Percentiles rank a stretch among this genome's conserved stretches.
These are phyloP conservation scores for Gymnothorax reevesii DNA, from an alignment of 2,797 vertebrate genomes.

Conservation along the genomic window DNA sequence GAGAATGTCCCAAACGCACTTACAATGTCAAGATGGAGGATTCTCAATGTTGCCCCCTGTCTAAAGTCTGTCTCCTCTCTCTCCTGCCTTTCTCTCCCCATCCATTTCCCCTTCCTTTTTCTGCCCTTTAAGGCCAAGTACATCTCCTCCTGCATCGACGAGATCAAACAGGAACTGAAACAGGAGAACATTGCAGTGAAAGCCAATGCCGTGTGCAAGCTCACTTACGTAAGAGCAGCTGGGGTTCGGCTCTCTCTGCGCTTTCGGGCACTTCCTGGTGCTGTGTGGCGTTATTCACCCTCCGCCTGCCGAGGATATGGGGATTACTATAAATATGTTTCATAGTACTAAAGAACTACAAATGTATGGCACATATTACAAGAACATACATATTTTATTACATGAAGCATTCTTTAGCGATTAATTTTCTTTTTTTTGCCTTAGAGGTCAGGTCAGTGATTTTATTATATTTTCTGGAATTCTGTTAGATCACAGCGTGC, in stretches of 20 bases:
- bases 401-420: no score
- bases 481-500: no score
- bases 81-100: background rate
- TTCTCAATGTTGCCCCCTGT: background rate
- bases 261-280: background rate
- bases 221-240: slow-evolving; percentile 87
- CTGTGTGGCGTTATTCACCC: background rate
- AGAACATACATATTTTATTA: no score
- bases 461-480: no score
- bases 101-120: background rate
- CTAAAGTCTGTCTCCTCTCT: background rate
- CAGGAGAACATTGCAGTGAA: slow-evolving; percentile 99
- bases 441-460: no score
- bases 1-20: background rate
- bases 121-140: slow-evolving; percentile 86
- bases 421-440: no score
- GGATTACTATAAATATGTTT: no score
- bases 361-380: no score
- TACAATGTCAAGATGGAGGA: background rate
- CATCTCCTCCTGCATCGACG: slow-evolving; percentile 98
- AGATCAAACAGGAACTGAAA: slow-evolving; percentile 98
- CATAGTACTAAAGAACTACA: no score
- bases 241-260: background rate
- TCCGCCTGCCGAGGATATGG: background rate
- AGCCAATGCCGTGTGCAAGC: slow-evolving; percentile 96